Percentiles rank a stretch among this genome's conserved stretches.
Evolutionary conservation across 2,113 vertebrate species (phyloP).

Genomic region (Enhydra lutris): DNA sequence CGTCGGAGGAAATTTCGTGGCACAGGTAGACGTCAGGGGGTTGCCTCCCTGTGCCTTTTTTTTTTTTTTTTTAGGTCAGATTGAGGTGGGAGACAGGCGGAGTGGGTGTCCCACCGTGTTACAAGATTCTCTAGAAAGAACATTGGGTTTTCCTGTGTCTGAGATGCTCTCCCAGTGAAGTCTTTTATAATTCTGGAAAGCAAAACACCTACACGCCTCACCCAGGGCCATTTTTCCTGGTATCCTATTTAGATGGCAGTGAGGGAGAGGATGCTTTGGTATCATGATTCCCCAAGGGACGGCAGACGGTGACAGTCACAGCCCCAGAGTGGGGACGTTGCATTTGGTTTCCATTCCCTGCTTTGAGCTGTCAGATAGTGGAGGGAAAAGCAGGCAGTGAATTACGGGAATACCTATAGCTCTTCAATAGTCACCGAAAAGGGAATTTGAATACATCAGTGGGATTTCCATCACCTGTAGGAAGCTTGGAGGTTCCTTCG

Average conservation of each 20-base stretch:
- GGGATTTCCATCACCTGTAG: background rate
- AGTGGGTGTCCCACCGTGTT: background rate
- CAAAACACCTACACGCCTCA: slow-evolving; percentile 25
- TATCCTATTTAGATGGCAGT: background rate
- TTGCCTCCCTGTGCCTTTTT: background rate
- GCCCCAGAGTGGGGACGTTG: background rate
- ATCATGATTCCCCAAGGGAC: background rate
- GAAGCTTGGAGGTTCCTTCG: background rate
- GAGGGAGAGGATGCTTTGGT: background rate
- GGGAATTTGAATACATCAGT: background rate
- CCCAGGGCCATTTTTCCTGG: background rate
- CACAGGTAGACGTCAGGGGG: background rate
- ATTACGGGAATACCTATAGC: background rate
- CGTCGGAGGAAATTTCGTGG: background rate
- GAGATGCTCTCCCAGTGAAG: background rate
- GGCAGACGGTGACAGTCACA: background rate
- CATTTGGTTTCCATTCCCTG: background rate
- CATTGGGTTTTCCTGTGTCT: background rate
- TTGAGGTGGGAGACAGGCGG: background rate
- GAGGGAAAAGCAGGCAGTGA: background rate
- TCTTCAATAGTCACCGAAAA: background rate
- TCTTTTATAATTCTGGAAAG: slow-evolving; percentile 12
- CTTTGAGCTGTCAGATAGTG: background rate
- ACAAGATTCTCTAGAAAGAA: slow-evolving; percentile 10
- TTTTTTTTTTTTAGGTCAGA: background rate